These are phyloP conservation scores for Meteorus colon DNA, from an alignment of 2,888 invertebrate genomes.

Conservation along the genomic window DNA sequence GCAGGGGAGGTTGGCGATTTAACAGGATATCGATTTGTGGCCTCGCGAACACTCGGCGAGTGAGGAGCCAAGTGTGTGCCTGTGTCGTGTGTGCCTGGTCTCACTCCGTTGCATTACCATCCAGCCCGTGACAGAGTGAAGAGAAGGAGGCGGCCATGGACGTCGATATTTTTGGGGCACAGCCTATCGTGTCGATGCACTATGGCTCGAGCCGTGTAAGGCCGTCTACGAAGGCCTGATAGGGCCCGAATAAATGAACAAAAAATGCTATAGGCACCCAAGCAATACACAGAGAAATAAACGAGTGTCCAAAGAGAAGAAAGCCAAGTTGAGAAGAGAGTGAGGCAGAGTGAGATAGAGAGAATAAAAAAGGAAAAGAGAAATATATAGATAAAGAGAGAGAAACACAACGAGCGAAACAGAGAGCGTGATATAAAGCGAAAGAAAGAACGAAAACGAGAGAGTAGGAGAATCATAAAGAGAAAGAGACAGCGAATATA, in stretches of 20 bases:
- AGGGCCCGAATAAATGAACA: slow-evolving; percentile 54
- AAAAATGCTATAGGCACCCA: slow-evolving; percentile 22
- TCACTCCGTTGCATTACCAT: slow-evolving; percentile 32
- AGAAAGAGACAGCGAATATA: slow-evolving; percentile 18
- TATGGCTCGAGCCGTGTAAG: slow-evolving; percentile 59
- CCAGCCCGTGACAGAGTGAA: slow-evolving; percentile 40
- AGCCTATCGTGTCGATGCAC: slow-evolving; percentile 55
- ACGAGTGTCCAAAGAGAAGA: slow-evolving; percentile 12
- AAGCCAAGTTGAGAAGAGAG: neutral
- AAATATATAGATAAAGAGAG: neutral
- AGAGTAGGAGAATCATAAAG: slow-evolving; percentile 5
- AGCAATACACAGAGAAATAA: slow-evolving; percentile 29
- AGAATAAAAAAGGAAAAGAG: slow-evolving; percentile 16
- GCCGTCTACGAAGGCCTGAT: slow-evolving; percentile 61
- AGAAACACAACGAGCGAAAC: neutral
- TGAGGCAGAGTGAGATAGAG: neutral
- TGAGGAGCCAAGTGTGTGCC: slow-evolving; percentile 54
- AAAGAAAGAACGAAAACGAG: slow-evolving; percentile 2
- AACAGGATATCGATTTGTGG: slow-evolving; percentile 69
- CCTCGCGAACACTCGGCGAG: slow-evolving; percentile 39
- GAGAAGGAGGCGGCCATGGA: slow-evolving; percentile 67
- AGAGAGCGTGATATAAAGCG: neutral
- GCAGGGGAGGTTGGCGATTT: slow-evolving; percentile 66
- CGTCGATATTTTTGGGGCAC: slow-evolving; percentile 72
- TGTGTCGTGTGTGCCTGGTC: slow-evolving; percentile 54